phyloP scores from a whole-genome alignment of 1,140 invertebrate genomes.

The Lethrus apterus region DNA sequence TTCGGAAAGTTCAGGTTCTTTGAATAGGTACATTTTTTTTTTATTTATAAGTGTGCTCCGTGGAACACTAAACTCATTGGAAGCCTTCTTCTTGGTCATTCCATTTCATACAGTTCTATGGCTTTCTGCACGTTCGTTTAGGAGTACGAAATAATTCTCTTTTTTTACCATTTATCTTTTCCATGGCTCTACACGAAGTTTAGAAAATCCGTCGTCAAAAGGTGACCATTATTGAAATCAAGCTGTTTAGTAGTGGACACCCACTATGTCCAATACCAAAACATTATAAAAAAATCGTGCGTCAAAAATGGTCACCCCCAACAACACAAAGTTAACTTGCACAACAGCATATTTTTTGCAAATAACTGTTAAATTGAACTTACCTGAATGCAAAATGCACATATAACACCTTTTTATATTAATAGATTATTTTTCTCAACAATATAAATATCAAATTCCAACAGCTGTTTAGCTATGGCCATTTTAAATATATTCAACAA shows the following conservation, averaged over 20 bases:
- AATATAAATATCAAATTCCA: background rate
- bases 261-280: background rate
- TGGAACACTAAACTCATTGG: conserved; percentile 6
- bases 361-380: background rate
- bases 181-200: background rate
- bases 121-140: conserved; percentile 8
- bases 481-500: too few species aligned
- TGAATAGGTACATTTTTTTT: conserved; percentile 14
- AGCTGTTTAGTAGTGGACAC: background rate
- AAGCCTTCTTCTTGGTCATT: conserved; percentile 5
- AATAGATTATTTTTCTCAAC: background rate
- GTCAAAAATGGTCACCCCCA: conserved; percentile 4
- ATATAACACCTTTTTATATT: background rate
- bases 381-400: background rate
- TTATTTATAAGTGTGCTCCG: conserved; percentile 8
- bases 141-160: conserved; percentile 6
- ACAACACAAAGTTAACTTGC: background rate
- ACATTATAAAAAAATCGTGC: background rate
- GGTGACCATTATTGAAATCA: conserved; percentile 2
- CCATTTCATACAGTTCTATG: conserved; percentile 8
- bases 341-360: background rate
- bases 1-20: conserved; percentile 3
- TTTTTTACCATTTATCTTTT: conserved; percentile 10
- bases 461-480: too few species aligned
- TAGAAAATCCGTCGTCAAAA: background rate